Conservation (phyloP, 2,113 vertebrate genomes). For the Pionites leucogaster region DNA sequence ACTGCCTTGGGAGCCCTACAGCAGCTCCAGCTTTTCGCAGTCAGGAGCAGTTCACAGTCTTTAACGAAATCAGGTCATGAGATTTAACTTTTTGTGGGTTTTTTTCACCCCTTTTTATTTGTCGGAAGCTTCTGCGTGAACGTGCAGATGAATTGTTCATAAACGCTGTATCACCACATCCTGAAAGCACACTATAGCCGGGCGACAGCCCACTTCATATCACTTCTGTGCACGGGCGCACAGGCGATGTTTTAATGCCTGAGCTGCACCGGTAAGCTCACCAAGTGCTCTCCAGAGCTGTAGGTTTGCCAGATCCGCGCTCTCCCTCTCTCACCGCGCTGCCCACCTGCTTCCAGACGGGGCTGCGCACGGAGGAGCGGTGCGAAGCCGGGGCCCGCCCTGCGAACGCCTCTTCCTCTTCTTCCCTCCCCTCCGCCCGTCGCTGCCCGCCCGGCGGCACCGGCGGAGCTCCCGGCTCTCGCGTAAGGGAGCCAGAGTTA, state of each 20-base stretch:
- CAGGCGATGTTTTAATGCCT: fast-evolving
- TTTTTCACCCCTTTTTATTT: not conserved
- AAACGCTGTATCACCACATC: not conserved
- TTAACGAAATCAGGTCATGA: not conserved
- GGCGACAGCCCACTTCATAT: too few relatives aligned
- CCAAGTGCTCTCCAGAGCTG: fast-evolving
- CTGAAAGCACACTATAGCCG: not conserved
- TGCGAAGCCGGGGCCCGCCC: too few relatives aligned
- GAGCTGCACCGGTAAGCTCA: not conserved
- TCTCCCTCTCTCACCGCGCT: not conserved
- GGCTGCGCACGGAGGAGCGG: not conserved
- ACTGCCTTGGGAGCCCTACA: not conserved
- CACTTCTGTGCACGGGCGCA: not conserved
- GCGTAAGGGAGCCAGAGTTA: not conserved
- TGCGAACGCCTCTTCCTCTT: too few relatives aligned
- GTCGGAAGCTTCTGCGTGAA: not conserved
- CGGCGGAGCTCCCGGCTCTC: too few relatives aligned
- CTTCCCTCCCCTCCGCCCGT: too few relatives aligned
- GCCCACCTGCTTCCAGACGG: not conserved
- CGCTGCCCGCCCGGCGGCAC: not conserved
- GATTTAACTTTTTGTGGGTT: not conserved
- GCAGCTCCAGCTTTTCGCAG: not conserved
- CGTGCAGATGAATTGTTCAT: not conserved
- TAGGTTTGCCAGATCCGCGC: fast-evolving
- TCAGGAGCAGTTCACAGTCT: not conserved